phyloP scores from a whole-genome alignment of 2,888 invertebrate genomes.

The Drosophila aldrichi region DNA sequence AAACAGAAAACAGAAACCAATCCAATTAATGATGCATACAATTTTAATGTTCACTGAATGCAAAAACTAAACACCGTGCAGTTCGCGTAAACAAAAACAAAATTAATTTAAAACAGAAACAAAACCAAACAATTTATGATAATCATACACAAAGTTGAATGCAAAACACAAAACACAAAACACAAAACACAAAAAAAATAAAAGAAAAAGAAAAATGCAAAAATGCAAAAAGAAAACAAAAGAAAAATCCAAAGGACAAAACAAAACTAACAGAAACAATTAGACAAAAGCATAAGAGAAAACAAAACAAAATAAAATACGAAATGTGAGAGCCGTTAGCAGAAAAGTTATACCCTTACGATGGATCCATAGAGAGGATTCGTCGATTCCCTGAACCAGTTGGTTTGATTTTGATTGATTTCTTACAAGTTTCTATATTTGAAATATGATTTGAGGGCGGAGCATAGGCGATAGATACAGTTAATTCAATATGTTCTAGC shows the following conservation, averaged over 20 bases:
- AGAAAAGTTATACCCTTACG: constrained; percentile 57
- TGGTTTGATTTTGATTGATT: constrained; percentile 28
- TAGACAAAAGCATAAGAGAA: constrained; percentile 46
- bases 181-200: constrained; percentile 23
- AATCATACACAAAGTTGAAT: constrained; percentile 64
- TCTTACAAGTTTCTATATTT: constrained; percentile 46
- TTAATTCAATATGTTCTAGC: constrained; percentile 60
- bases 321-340: constrained; percentile 51
- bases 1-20: constrained; percentile 58
- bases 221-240: constrained; percentile 7
- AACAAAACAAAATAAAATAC: constrained; percentile 27
- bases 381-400: constrained; percentile 26
- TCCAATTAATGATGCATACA: constrained; percentile 55
- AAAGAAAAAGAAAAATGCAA: too few species aligned
- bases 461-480: constrained; percentile 30
- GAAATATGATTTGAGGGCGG: constrained; percentile 33
- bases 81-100: constrained; percentile 33
- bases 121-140: constrained; percentile 55
- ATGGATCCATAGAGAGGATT: constrained; percentile 28
- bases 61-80: constrained; percentile 41
- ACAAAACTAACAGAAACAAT: constrained; percentile 49
- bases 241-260: constrained; percentile 8
- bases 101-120: constrained; percentile 29
- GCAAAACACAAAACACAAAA: constrained; percentile 29
- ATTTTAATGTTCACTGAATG: constrained; percentile 72